Evolutionary conservation across 2,113 vertebrate species (phyloP).

Genomic region (Cinclus cinclus): DNA sequence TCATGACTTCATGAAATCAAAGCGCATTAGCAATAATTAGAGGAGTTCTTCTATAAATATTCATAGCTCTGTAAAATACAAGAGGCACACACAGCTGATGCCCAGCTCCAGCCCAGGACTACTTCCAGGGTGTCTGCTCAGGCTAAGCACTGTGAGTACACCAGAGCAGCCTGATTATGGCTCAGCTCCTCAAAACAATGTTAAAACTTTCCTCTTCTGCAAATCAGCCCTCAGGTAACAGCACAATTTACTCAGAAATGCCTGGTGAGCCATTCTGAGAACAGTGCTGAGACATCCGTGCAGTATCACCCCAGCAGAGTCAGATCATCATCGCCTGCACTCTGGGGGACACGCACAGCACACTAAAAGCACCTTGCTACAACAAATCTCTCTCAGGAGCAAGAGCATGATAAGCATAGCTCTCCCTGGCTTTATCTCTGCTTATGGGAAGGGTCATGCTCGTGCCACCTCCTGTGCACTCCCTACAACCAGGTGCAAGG

Average conservation of each 20-base stretch:
- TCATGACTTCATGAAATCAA: background rate
- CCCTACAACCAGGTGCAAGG: background rate
- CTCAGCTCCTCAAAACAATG: background rate
- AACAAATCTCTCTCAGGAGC: background rate
- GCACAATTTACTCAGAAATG: background rate
- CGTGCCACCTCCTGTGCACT: background rate
- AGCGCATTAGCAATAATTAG: background rate
- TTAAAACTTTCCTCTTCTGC: background rate
- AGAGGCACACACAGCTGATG: rapidly evolving
- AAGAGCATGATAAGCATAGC: background rate
- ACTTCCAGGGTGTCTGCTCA: background rate
- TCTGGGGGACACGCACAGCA: background rate
- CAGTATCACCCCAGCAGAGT: background rate
- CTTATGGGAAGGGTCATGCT: too few species aligned
- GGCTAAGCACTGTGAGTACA: background rate
- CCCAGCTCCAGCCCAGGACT: background rate
- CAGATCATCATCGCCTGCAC: background rate
- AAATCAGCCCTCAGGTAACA: background rate
- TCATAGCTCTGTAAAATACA: background rate
- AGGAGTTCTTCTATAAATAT: background rate
- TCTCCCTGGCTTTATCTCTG: background rate
- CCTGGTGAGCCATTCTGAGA: background rate
- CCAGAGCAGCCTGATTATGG: background rate
- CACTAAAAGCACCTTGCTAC: background rate
- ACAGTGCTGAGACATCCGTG: rapidly evolving